A percentile compares a stretch with the other conserved stretches of the same genome.
These are phyloP conservation scores for Diachasma alloeum DNA, from an alignment of 1,140 invertebrate genomes.

Conservation along the genomic window DNA sequence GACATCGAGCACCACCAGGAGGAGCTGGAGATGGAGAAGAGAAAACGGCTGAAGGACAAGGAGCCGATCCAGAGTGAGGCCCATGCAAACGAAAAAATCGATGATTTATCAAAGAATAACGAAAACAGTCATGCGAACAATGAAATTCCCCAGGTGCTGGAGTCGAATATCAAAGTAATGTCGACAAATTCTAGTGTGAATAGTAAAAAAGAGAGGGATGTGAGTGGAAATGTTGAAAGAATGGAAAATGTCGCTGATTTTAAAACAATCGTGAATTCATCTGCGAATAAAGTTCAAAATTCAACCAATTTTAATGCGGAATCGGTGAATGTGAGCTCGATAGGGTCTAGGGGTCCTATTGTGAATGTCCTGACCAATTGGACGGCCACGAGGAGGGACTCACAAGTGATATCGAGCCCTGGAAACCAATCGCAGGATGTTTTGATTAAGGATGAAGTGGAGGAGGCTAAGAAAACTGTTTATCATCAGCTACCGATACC, in stretches of 20 bases:
- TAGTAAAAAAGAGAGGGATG: too few species aligned
- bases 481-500: conserved; percentile 49
- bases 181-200: too few species aligned
- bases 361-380: conserved; percentile 53
- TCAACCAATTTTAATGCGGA: conserved; percentile 7
- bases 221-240: too few species aligned
- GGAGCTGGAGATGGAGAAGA: conserved; percentile 61
- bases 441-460: conserved; percentile 11
- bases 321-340: background rate
- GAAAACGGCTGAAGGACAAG: conserved; percentile 20
- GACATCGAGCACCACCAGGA: conserved; percentile 66
- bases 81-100: background rate
- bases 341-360: conserved; percentile 48
- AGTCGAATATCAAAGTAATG: background rate
- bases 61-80: background rate
- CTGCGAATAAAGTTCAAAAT: background rate
- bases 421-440: conserved; percentile 10
- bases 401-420: background rate
- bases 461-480: conserved; percentile 25
- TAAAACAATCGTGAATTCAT: background rate
- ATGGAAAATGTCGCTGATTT: background rate
- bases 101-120: background rate
- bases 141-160: conserved; percentile 1
- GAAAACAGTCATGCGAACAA: conserved; percentile 13
- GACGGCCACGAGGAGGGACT: conserved; percentile 16